Evolutionary conservation across 2,888 invertebrate genomes (phyloP).

Genomic region (Hirtodrosophila trivittata): DNA sequence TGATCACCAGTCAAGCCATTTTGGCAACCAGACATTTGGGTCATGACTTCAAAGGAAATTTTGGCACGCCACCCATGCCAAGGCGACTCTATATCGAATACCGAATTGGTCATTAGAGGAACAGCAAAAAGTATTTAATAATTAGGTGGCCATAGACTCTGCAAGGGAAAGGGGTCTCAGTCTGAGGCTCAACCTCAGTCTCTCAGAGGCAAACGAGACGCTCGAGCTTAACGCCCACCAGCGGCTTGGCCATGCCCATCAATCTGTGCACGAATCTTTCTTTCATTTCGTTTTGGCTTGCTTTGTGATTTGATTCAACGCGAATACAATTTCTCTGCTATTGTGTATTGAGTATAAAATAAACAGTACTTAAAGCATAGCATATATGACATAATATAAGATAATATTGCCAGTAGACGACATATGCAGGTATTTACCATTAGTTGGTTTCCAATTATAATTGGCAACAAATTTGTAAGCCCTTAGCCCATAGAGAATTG

Average conservation of each 20-base stretch:
- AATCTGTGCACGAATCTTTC: conserved; percentile 62
- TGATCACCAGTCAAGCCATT: conserved; percentile 46
- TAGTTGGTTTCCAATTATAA: too few relatives aligned
- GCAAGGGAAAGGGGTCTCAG: conserved; percentile 1
- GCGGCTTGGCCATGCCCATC: conserved; percentile 49
- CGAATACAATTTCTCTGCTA: neutral
- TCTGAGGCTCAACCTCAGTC: neutral
- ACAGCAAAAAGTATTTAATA: conserved; percentile 63
- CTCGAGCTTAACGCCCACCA: conserved; percentile 64
- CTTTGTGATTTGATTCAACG: neutral
- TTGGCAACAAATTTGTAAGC: too few relatives aligned
- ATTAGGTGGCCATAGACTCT: conserved; percentile 22
- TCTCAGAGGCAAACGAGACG: conserved; percentile 9
- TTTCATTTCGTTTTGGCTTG: conserved; percentile 3
- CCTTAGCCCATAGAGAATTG: too few relatives aligned
- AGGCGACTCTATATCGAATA: conserved; percentile 21
- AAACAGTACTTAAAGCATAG: too few relatives aligned
- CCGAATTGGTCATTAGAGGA: conserved; percentile 43
- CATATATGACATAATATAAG: too few relatives aligned
- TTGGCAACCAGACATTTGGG: conserved; percentile 65
- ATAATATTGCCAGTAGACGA: too few relatives aligned
- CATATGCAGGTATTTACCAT: too few relatives aligned
- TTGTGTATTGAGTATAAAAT: too few relatives aligned
- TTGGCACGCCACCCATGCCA: conserved; percentile 22
- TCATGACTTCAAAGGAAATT: conserved; percentile 70